These are phyloP conservation scores for Tyrophagus putrescentiae DNA, from an alignment of 1,140 invertebrate species.

Conservation along the genomic window DNA sequence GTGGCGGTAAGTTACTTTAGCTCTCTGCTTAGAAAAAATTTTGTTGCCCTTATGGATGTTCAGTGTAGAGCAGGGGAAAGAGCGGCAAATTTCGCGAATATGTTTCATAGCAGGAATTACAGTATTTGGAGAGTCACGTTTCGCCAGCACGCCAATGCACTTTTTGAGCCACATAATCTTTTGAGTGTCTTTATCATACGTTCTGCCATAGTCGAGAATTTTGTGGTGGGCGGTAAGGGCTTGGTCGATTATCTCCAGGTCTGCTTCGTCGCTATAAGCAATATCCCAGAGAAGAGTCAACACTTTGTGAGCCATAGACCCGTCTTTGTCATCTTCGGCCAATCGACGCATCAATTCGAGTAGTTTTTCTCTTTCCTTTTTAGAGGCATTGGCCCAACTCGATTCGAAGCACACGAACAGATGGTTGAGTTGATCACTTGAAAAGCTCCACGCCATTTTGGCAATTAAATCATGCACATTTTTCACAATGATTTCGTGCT, in stretches of 20 bases:
- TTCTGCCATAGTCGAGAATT: constrained; percentile 94
- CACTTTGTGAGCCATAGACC: constrained; percentile 94
- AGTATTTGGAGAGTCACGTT: constrained; percentile 52
- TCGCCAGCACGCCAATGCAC: constrained; percentile 85
- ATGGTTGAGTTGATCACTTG: constrained; percentile 89
- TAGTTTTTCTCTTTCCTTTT: constrained; percentile 86
- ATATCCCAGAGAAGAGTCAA: constrained; percentile 91
- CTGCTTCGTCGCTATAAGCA: constrained; percentile 85
- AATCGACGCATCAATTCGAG: constrained; percentile 83
- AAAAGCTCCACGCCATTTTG: constrained; percentile 95
- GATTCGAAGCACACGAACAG: constrained; percentile 90
- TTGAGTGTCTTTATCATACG: constrained; percentile 81
- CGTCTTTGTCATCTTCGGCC: constrained; percentile 95
- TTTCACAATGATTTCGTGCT: constrained; percentile 88
- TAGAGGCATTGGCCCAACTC: constrained; percentile 87
- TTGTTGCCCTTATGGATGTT: constrained; percentile 40
- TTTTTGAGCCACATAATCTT: constrained; percentile 89
- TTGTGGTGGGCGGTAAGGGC: constrained; percentile 87
- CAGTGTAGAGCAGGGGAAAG: constrained; percentile 64
- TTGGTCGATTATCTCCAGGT: constrained; percentile 94
- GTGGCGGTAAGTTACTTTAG: constrained; percentile 42
- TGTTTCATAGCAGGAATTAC: constrained; percentile 85
- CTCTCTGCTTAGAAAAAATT: constrained; percentile 32
- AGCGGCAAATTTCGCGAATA: constrained; percentile 83
- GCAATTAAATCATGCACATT: constrained; percentile 92